phyloP scores from a whole-genome alignment of 1,140 invertebrate species.

The Fragariocoptes setiger region DNA sequence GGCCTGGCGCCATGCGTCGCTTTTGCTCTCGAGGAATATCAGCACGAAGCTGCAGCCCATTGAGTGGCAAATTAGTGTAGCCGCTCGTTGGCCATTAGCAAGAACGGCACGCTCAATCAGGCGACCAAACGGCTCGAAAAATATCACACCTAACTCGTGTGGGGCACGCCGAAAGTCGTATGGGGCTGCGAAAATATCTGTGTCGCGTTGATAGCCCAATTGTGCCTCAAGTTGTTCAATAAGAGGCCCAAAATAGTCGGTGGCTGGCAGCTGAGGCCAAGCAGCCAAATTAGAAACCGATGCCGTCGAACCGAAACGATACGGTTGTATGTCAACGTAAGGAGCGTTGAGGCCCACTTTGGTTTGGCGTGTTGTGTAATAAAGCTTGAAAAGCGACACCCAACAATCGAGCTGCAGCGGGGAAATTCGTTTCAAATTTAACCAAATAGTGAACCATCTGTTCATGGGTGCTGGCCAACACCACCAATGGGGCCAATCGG shows the following conservation, averaged over 20 bases:
- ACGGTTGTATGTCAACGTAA: not conserved
- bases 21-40: not conserved
- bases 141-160: not conserved
- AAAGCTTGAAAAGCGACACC: not conserved
- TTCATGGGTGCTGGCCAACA: no score
- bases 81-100: not conserved
- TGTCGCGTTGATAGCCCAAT: not conserved
- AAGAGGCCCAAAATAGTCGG: not conserved
- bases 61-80: not conserved
- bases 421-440: not conserved
- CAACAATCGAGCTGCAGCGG: not conserved
- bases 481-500: no score
- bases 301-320: not conserved
- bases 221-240: not conserved
- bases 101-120: not conserved
- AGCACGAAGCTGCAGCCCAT: not conserved
- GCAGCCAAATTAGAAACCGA: not conserved
- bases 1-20: not conserved
- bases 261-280: not conserved
- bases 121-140: not conserved
- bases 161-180: not conserved
- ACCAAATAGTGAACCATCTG: not conserved
- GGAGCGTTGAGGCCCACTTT: no score
- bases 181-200: not conserved
- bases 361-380: not conserved